Conservation (phyloP, 2,888 invertebrate genomes). For the Acholoe squamosa region DNA sequence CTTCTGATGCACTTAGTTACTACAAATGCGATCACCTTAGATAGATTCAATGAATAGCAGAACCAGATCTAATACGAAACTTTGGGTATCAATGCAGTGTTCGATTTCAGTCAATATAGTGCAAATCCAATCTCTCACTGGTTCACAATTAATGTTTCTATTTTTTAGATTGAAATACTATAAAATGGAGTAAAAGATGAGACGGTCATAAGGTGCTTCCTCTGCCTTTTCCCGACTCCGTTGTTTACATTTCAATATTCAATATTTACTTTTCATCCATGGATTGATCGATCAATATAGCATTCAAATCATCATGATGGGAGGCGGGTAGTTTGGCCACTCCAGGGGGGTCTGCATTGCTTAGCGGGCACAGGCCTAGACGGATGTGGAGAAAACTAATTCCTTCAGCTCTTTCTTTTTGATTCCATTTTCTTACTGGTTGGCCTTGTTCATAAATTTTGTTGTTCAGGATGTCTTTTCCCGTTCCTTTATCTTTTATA, state of each 20-base stretch:
- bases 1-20: too few relatives aligned
- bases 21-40: too few relatives aligned
- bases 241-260: conserved; percentile 32
- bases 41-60: too few relatives aligned
- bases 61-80: too few relatives aligned
- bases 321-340: background rate
- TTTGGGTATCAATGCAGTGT: too few relatives aligned
- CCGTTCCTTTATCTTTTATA: background rate
- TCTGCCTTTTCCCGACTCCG: background rate
- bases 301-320: conserved; percentile 16
- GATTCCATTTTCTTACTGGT: background rate
- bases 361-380: background rate
- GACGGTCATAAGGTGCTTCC: background rate
- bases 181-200: too few relatives aligned
- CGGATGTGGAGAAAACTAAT: background rate
- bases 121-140: too few relatives aligned
- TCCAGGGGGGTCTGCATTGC: background rate
- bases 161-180: too few relatives aligned
- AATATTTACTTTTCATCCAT: conserved; percentile 47
- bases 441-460: background rate
- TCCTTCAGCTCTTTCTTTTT: background rate
- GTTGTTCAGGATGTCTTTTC: background rate
- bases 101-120: too few relatives aligned
- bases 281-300: conserved; percentile 16
- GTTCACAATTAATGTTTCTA: too few relatives aligned